Conservation (phyloP, 2,888 invertebrate genomes). For the Cheilosia soror region DNA sequence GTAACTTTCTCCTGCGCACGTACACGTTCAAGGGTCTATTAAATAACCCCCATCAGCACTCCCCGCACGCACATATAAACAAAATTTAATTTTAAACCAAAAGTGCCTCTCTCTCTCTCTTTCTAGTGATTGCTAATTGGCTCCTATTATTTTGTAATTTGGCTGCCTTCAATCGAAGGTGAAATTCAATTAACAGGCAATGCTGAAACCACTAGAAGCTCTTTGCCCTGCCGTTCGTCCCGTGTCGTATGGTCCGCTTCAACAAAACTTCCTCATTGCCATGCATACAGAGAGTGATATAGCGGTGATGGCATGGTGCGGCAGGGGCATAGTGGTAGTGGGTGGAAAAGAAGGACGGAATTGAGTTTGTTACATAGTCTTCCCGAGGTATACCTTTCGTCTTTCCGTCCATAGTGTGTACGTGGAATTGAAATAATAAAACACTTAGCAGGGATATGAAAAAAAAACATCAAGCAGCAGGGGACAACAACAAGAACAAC, state of each 20-base stretch:
- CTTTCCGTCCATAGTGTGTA: constrained; percentile 46
- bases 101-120: constrained; percentile 71
- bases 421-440: constrained; percentile 73
- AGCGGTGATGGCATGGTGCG: neutral
- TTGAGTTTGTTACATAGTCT: constrained; percentile 69
- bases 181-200: constrained; percentile 75
- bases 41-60: neutral
- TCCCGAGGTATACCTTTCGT: constrained; percentile 52
- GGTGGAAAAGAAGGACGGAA: constrained; percentile 33
- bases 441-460: constrained; percentile 70
- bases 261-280: constrained; percentile 53
- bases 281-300: constrained; percentile 38
- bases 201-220: constrained; percentile 59
- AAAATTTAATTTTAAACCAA: constrained; percentile 74
- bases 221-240: neutral
- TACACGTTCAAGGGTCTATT: constrained; percentile 29
- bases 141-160: constrained; percentile 75
- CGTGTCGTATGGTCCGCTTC: neutral
- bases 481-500: neutral
- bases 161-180: constrained; percentile 75
- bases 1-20: constrained; percentile 38
- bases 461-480: constrained; percentile 26
- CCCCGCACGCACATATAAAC: constrained; percentile 36
- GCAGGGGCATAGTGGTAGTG: neutral
- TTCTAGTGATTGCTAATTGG: constrained; percentile 74